Base-by-base conservation (phyloP, 2,113 vertebrate genomes). In the Oncorhynchus masou region DNA sequence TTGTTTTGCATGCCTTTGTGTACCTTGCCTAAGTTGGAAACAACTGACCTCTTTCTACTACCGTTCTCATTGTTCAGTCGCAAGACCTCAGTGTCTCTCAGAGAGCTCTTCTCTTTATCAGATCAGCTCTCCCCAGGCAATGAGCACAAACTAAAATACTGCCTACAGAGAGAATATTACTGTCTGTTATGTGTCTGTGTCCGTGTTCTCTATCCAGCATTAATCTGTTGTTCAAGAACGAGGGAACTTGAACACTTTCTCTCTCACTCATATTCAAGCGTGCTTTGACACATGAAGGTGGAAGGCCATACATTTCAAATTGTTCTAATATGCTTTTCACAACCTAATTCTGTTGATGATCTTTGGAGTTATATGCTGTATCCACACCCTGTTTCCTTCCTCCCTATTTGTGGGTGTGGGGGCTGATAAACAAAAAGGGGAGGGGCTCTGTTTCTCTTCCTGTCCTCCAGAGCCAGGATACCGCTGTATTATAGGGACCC, bases 401-500 rank as follows among this genome's bases (percentile, higher is more conserved):
- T 34, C 29, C 27, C 31, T 34, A 19, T 20, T 16, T 15, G 67
- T 68, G 67, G 67, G 16, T 68, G 27, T 68, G 19, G 67, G 31
- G 67, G 6, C 66, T 34, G 29, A 49, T 87, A 83, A 85, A 82
- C 75, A 54, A 31, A 39, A 31, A 15, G 68, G 79, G 84, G 79
- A 80, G 81, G 45, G 67, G 76, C 54, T 73, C 39, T 83, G 31
- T 20, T 66, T 39, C 1, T 8, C 7, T 39, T 39, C 70, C 71
- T 5, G 1, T 39, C 3, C 31, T 27, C 20, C 2, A 24, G 20
- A 65, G 13, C n/a, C 11, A 68, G 13, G 31, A 29, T 5, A 51
- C 60, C 2, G 20, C 2, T 48, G 51, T n/a, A 22, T 4, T 8
- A 27, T 54, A 16, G n/a, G 1, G n/a, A 49, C 4, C 22, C 4